Base-by-base conservation (phyloP, 1,140 invertebrate genomes). In the Potamilus streckersoni region DNA sequence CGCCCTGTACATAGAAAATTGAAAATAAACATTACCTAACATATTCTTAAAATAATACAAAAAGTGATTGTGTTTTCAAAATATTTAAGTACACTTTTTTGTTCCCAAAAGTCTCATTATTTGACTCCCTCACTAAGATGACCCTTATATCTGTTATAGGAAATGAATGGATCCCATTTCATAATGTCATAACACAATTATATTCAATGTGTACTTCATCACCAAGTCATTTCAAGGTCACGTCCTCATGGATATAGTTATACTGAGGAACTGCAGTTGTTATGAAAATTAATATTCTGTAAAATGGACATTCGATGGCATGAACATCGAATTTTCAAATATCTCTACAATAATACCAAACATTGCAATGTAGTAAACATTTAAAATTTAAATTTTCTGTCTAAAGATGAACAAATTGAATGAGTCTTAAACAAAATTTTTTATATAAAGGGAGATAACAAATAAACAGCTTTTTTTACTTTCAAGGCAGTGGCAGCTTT, bases 401-500 rank as follows among this genome's bases (percentile, higher is more conserved):
- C 38, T 49, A 49, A 49, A 49, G 38, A 49, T 49, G 38, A 6
- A 49, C 38, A 49, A 49, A 49, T 49, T 4, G 38, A 49, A 49
- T 49, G 38, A 49, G 38, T 4, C 5, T 11, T 49, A 6, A 61
- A 20, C 17, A 2, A 69, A 27, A 23, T 19, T 49, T 71, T 71
- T 61, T 27, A 27, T 14, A 4, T 3, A 19, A 16, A 62, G 49
- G 15, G 49, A 62, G 60, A 11, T 62, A n/a, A 11, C 23, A 12
- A 17, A 66, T 20, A 66, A 23, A 19, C 27, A 59, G 65, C 61
- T 20, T 71, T 89, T 20, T 71, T 89, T 63, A 97, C 98, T 91
- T 98, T 98, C 0, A 99, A 92, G 86, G 97, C 94, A 66, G 94
- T 93, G 49, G 98, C 98, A 27, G 98, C 98, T 88, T 96, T 94